These are phyloP conservation scores for Thelaira solivaga DNA, from an alignment of 2,888 invertebrate genomes.

Conservation along the genomic window DNA sequence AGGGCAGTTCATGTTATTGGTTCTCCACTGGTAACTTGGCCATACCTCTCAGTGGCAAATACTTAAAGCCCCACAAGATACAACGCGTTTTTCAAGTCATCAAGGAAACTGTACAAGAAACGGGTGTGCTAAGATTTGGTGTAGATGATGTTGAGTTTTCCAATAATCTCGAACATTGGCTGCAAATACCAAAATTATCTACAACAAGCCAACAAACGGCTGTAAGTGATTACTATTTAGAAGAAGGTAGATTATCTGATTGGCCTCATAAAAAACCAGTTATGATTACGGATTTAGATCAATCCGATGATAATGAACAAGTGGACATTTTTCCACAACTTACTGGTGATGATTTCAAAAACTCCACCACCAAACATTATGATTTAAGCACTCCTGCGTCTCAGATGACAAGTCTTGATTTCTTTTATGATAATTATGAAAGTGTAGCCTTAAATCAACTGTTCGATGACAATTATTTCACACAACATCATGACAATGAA, in stretches of 20 bases:
- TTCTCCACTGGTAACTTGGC: slow-evolving; percentile 72
- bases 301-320: slow-evolving; percentile 71
- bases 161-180: slow-evolving; percentile 68
- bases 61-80: slow-evolving; percentile 67
- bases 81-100: slow-evolving; percentile 70
- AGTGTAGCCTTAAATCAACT: slow-evolving; percentile 72
- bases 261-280: too few species aligned
- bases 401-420: too few species aligned
- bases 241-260: too few species aligned
- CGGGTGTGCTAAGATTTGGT: slow-evolving; percentile 68
- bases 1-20: slow-evolving; percentile 73
- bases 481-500: background rate
- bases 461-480: slow-evolving; percentile 62
- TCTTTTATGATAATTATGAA: slow-evolving; percentile 69
- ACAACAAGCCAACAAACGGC: too few species aligned
- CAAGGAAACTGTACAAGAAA: slow-evolving; percentile 58
- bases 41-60: slow-evolving; percentile 72
- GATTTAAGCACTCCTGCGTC: too few species aligned
- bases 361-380: slow-evolving; percentile 59
- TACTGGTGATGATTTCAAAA: too few species aligned
- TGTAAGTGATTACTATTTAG: too few species aligned
- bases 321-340: slow-evolving; percentile 68
- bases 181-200: slow-evolving; percentile 67
- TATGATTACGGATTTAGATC: too few species aligned
- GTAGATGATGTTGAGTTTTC: slow-evolving; percentile 73